Conservation (phyloP, 2,888 invertebrate genomes). For the Sarcophaga variegata region DNA sequence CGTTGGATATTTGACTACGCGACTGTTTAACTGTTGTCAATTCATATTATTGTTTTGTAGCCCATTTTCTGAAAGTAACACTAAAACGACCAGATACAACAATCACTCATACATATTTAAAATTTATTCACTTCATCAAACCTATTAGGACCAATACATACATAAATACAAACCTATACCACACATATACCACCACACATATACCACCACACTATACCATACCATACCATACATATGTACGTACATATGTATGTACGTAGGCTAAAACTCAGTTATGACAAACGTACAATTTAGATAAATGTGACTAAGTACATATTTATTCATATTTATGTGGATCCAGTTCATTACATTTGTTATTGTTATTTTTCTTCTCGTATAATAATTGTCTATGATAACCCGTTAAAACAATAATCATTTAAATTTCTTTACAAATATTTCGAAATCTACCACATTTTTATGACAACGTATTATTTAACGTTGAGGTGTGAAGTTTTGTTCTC, state of each 20-base stretch:
- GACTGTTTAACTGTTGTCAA: slow-evolving; percentile 39
- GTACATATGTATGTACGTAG: not conserved
- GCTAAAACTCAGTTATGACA: not conserved
- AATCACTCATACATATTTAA: no score
- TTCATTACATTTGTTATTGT: slow-evolving; percentile 1
- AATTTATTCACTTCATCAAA: no score
- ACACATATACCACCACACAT: not conserved
- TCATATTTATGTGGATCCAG: slow-evolving; percentile 32
- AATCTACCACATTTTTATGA: not conserved
- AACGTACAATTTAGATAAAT: slow-evolving; percentile 23
- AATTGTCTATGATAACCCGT: slow-evolving; percentile 34
- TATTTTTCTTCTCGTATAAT: not conserved
- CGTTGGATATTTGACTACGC: not conserved
- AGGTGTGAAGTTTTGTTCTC: no score
- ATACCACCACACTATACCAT: not conserved
- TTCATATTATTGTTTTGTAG: slow-evolving; percentile 40
- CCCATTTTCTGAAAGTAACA: slow-evolving; percentile 52
- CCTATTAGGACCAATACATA: not conserved
- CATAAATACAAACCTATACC: no score
- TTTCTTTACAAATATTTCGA: not conserved
- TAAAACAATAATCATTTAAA: slow-evolving; percentile 28
- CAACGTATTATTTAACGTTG: not conserved
- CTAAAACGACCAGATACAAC: slow-evolving; percentile 25
- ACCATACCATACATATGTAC: no score
- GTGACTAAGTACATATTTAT: slow-evolving; percentile 45